phyloP scores from a whole-genome alignment of 2,888 invertebrate species.

The Malthinus flaveolus region DNA sequence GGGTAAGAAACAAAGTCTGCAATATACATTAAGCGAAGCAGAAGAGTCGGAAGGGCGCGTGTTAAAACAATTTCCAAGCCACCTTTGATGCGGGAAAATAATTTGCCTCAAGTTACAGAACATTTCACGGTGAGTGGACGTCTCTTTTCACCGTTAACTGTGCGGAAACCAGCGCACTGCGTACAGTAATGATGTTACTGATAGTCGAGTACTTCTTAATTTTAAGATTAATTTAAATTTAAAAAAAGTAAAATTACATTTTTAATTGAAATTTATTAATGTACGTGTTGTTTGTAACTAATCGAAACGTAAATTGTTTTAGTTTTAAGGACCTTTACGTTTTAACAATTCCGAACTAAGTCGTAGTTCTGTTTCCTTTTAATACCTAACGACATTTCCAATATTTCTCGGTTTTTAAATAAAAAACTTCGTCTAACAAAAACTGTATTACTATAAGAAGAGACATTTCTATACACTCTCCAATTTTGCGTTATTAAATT shows the following conservation, averaged over 20 bases:
- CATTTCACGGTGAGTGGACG: constrained; percentile 48
- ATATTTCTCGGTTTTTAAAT: too few species aligned
- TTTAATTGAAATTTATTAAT: too few species aligned
- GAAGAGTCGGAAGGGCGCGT: constrained; percentile 42
- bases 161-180: constrained; percentile 22
- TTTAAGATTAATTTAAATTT: constrained; percentile 4
- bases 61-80: constrained; percentile 51
- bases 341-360: too few species aligned
- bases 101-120: constrained; percentile 51
- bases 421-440: too few species aligned
- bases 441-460: too few species aligned
- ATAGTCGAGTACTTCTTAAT: constrained; percentile 26
- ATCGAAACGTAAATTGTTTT: too few species aligned
- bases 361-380: too few species aligned
- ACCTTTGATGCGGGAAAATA: constrained; percentile 50
- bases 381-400: too few species aligned
- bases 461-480: too few species aligned
- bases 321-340: too few species aligned
- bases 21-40: constrained; percentile 34
- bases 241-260: constrained; percentile 3
- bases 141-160: constrained; percentile 43
- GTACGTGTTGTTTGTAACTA: too few species aligned
- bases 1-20: constrained; percentile 32
- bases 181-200: constrained; percentile 31
- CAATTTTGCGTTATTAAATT: too few species aligned